Conservation (phyloP, 2,797 vertebrate genomes). For the Leucoraja ocellata region DNA sequence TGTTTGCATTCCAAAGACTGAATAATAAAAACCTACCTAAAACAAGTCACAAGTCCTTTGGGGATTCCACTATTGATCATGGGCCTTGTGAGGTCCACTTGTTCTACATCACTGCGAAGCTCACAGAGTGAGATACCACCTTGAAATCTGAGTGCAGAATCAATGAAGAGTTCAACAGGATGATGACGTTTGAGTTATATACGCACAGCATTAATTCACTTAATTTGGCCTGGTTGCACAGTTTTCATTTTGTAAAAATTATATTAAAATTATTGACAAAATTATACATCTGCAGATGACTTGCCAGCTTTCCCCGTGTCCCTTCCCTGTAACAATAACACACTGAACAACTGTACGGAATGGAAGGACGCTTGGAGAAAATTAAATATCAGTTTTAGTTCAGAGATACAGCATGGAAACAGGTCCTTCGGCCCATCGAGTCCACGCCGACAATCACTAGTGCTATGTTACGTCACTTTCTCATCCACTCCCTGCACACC, state of each 20-base stretch:
- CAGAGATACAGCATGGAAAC: no score
- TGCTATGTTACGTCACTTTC: no score
- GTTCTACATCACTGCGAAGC: not conserved
- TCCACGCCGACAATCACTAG: no score
- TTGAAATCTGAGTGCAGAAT: not conserved
- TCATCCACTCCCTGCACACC: no score
- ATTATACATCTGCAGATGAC: no score
- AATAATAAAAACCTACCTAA: slow-evolving; percentile 14
- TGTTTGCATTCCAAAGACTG: not conserved
- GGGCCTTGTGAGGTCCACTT: not conserved
- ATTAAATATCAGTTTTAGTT: not conserved
- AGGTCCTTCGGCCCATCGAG: no score
- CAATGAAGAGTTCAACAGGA: not conserved
- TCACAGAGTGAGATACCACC: not conserved
- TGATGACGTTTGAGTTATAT: not conserved
- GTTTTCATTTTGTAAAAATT: not conserved
- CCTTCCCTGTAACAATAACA: not conserved
- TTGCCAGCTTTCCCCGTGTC: not conserved
- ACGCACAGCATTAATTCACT: not conserved
- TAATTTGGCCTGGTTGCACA: not conserved
- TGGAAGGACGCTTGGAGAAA: not conserved
- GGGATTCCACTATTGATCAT: not conserved
- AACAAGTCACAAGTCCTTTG: not conserved
- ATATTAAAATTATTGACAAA: no score
- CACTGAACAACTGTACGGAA: not conserved